Evolutionary conservation across 2,888 invertebrate species (phyloP).

Genomic region (Netelia inedita): DNA sequence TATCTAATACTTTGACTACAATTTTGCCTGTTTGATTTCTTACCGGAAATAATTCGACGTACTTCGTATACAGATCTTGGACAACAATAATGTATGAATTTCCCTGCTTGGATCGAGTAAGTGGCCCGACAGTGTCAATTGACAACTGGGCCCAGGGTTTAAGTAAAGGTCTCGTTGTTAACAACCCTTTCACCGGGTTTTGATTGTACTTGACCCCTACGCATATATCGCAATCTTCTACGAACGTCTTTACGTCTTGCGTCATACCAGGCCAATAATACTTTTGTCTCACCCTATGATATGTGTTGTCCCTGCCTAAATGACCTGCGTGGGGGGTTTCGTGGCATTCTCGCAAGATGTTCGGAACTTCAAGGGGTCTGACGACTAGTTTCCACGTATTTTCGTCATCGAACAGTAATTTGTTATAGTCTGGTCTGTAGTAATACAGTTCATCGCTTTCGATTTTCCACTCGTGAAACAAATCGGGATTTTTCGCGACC

Average conservation of each 20-base stretch:
- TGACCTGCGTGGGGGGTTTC: constrained; percentile 45
- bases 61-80: constrained; percentile 58
- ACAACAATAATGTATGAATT: constrained; percentile 53
- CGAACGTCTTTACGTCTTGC: constrained; percentile 39
- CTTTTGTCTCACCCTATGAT: constrained; percentile 54
- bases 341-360: neutral
- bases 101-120: constrained; percentile 47
- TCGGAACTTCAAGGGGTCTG: constrained; percentile 12
- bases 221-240: constrained; percentile 56
- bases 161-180: constrained; percentile 34
- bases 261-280: constrained; percentile 49
- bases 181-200: constrained; percentile 16
- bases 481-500: constrained; percentile 19
- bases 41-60: constrained; percentile 53
- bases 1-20: constrained; percentile 27
- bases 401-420: constrained; percentile 13
- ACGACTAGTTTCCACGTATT: constrained; percentile 33
- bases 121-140: constrained; percentile 47
- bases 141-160: constrained; percentile 58
- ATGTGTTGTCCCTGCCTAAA: constrained; percentile 55
- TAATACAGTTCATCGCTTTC: constrained; percentile 51
- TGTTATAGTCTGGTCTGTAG: constrained; percentile 36
- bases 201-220: constrained; percentile 58
- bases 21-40: constrained; percentile 31
- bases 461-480: constrained; percentile 58